A percentile compares a stretch with the other conserved stretches of the same genome.
phyloP scores from a whole-genome alignment of 2,888 invertebrate species.

The Trichogramma dendrolimi region DNA sequence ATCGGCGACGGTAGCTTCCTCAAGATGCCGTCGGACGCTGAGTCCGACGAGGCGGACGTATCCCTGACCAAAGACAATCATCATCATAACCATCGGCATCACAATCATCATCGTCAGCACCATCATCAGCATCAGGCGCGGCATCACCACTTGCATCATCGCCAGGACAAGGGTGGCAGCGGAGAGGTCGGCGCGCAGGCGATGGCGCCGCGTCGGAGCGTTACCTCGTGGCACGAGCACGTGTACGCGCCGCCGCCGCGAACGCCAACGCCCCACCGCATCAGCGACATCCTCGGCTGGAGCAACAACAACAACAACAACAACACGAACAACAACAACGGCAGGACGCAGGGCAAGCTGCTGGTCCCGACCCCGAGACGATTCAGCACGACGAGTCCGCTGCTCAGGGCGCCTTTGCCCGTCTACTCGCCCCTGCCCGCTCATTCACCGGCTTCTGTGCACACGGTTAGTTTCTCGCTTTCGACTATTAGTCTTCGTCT shows the following conservation, averaged over 20 bases:
- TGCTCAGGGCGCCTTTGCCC: constrained; percentile 36
- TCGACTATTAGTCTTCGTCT: no score
- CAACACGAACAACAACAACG: background rate
- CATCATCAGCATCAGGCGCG: background rate
- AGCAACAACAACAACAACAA: constrained; percentile 27
- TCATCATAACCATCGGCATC: no score
- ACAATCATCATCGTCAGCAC: no score
- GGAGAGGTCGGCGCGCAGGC: background rate
- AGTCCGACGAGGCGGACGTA: background rate
- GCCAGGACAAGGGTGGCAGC: constrained; percentile 12
- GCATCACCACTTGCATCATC: constrained; percentile 16
- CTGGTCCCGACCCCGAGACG: constrained; percentile 39
- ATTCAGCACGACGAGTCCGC: constrained; percentile 34
- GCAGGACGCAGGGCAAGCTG: constrained; percentile 30
- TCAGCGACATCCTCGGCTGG: constrained; percentile 81
- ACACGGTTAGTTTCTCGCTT: constrained; percentile 16
- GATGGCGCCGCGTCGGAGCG: background rate
- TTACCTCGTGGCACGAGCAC: constrained; percentile 77
- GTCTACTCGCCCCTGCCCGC: constrained; percentile 36
- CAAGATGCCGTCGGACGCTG: no score
- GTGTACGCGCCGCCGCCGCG: constrained; percentile 80
- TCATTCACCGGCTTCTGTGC: constrained; percentile 35
- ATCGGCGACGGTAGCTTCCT: no score
- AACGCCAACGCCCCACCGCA: constrained; percentile 80
- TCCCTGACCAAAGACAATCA: background rate